These are phyloP conservation scores for Malthinus flaveolus DNA, from an alignment of 2,888 invertebrate genomes.

Conservation along the genomic window DNA sequence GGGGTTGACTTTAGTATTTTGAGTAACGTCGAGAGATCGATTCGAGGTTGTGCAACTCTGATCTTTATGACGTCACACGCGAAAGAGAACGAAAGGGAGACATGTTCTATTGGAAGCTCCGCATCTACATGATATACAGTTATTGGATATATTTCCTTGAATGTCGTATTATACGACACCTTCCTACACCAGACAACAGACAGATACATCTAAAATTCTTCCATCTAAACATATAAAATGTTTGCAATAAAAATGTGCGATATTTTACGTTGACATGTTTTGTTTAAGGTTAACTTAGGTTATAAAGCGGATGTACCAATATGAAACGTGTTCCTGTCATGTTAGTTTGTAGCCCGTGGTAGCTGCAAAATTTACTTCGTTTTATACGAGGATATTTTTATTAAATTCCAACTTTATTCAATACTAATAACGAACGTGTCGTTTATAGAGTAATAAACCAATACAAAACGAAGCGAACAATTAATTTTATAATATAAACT, in stretches of 20 bases:
- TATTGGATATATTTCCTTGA: slow-evolving; percentile 34
- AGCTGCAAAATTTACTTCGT: too few species aligned
- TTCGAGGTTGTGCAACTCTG: slow-evolving; percentile 31
- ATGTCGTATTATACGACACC: slow-evolving; percentile 31
- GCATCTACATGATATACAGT: slow-evolving; percentile 31
- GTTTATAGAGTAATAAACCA: too few species aligned
- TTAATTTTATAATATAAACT: too few species aligned
- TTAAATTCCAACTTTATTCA: too few species aligned
- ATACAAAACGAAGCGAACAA: too few species aligned
- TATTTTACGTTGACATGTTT: slow-evolving; percentile 35
- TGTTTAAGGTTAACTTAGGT: slow-evolving; percentile 26
- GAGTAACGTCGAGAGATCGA: slow-evolving; percentile 34
- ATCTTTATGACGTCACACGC: slow-evolving; percentile 33
- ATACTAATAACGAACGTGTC: too few species aligned
- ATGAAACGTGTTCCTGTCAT: not conserved
- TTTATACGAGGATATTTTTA: too few species aligned
- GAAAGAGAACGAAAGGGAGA: slow-evolving; percentile 28
- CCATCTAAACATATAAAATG: slow-evolving; percentile 31
- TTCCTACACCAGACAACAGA: slow-evolving; percentile 18
- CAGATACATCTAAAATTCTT: slow-evolving; percentile 30
- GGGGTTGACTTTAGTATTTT: slow-evolving; percentile 29
- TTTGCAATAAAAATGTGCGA: slow-evolving; percentile 32
- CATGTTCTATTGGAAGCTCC: slow-evolving; percentile 26
- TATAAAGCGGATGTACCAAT: slow-evolving; percentile 13
- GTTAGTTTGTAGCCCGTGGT: not conserved